Conservation (phyloP, 2,797 vertebrate genomes). For the Notoglanidium macrostoma region DNA sequence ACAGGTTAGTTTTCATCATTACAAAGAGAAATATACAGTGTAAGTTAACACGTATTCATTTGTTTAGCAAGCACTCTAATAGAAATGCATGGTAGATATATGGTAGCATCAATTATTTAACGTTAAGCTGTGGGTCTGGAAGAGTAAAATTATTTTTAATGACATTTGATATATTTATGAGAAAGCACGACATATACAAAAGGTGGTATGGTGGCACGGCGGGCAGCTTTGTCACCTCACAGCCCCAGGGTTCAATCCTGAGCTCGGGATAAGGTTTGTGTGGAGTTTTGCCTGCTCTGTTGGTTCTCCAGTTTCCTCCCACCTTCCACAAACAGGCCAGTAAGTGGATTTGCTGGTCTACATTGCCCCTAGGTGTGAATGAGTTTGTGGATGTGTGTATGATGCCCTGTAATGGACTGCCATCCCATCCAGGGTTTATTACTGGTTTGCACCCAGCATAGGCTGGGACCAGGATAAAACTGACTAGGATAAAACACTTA, state of each 20-base stretch:
- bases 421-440: background rate
- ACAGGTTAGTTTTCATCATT: background rate
- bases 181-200: background rate
- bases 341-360: slow-evolving; percentile 4
- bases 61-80: background rate
- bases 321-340: background rate
- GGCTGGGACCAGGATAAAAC: background rate
- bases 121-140: background rate
- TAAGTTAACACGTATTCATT: background rate
- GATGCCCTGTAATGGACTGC: background rate
- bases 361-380: background rate
- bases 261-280: background rate
- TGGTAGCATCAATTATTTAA: background rate
- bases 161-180: background rate
- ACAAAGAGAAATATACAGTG: background rate
- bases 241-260: background rate
- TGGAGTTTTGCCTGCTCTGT: background rate
- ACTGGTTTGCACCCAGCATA: background rate
- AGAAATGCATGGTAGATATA: background rate
- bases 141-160: background rate
- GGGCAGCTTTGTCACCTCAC: background rate
- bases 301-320: background rate
- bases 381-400: background rate
- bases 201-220: background rate
- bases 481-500: background rate